phyloP scores from a whole-genome alignment of 2,888 invertebrate species.

The Boloria selene region DNA sequence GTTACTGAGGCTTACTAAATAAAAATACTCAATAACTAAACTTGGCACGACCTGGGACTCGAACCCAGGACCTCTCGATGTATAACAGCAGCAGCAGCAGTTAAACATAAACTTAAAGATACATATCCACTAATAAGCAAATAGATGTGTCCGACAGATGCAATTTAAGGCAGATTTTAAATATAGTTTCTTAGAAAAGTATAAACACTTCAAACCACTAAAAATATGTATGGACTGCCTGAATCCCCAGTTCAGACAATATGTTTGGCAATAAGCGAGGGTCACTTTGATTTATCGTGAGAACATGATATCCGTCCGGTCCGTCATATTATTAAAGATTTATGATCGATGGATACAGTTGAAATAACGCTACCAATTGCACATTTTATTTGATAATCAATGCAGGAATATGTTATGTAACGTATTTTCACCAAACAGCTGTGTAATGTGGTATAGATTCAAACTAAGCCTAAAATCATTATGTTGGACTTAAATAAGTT shows the following conservation, averaged over 20 bases:
- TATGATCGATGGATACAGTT: slow-evolving; percentile 56
- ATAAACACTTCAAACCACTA: neutral
- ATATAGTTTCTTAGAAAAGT: neutral
- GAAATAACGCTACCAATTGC: slow-evolving; percentile 11
- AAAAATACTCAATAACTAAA: too few relatives aligned
- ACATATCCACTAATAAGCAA: too few relatives aligned
- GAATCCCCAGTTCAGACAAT: slow-evolving; percentile 42
- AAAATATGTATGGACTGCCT: slow-evolving; percentile 24
- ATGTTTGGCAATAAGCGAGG: slow-evolving; percentile 52
- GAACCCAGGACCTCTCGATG: too few relatives aligned
- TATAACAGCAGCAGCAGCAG: too few relatives aligned
- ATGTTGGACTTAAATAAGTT: too few relatives aligned
- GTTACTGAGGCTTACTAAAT: too few relatives aligned
- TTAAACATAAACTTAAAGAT: too few relatives aligned
- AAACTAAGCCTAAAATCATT: too few relatives aligned
- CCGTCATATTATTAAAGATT: slow-evolving; percentile 42
- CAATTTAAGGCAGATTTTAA: neutral
- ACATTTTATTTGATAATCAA: slow-evolving; percentile 10
- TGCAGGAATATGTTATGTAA: neutral
- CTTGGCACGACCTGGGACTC: too few relatives aligned
- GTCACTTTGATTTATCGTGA: slow-evolving; percentile 70
- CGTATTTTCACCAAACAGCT: neutral
- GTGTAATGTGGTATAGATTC: too few relatives aligned
- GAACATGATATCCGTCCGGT: slow-evolving; percentile 60
- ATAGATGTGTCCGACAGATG: too few relatives aligned